These are phyloP conservation scores for Pardosa pseudoannulata DNA, from an alignment of 2,888 invertebrate species.

Conservation along the genomic window DNA sequence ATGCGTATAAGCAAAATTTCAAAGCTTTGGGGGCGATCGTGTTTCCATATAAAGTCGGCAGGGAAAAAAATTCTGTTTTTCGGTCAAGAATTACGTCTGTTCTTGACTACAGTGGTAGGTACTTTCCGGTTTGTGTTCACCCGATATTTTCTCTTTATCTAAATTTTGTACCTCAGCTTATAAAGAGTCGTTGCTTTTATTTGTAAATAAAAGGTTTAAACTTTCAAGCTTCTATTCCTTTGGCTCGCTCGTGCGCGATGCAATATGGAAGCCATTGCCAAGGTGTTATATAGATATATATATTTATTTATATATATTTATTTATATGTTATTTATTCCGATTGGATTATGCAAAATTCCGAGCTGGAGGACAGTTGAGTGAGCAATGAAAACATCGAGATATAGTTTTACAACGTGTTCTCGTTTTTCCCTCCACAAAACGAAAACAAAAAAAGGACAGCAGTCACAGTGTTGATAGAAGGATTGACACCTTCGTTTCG, in stretches of 20 bases:
- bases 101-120: background rate
- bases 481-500: no score
- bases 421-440: background rate
- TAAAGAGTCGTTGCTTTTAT: background rate
- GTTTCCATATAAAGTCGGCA: background rate
- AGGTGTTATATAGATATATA: background rate
- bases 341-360: background rate
- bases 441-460: no score
- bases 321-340: background rate
- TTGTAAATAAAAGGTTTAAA: background rate
- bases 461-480: background rate
- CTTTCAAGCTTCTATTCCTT: background rate
- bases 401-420: background rate
- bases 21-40: background rate
- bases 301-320: no score
- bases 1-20: background rate
- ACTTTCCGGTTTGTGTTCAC: background rate
- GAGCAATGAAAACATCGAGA: constrained; percentile 8
- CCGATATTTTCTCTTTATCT: background rate
- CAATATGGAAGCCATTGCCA: constrained; percentile 7
- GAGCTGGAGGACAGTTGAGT: background rate
- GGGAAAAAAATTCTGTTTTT: background rate
- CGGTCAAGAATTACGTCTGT: background rate
- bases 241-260: background rate
- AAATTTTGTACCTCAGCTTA: background rate